Evolutionary conservation across 1,140 invertebrate species (phyloP).

Genomic region (Heliconius eleuchia): DNA sequence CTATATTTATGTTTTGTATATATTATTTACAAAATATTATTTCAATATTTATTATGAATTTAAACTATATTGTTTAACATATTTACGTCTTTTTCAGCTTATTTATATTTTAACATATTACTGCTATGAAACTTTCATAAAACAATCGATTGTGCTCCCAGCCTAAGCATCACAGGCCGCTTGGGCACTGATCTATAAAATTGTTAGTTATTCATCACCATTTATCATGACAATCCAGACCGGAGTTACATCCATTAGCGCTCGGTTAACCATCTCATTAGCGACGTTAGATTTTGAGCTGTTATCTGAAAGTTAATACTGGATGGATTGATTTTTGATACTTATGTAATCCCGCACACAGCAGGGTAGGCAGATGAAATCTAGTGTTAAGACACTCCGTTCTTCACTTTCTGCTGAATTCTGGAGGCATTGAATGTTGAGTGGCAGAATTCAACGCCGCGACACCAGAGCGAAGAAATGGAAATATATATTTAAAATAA

Average conservation of each 20-base stretch:
- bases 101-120: no score
- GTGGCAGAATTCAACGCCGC: no score
- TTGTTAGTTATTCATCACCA: slow-evolving; percentile 43
- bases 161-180: neutral
- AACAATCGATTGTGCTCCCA: slow-evolving; percentile 1
- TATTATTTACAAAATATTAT: no score
- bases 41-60: no score
- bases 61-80: no score
- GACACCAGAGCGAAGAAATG: no score
- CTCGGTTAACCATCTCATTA: slow-evolving; percentile 57
- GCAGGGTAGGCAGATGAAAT: no score
- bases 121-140: neutral
- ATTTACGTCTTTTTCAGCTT: neutral
- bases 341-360: neutral
- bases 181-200: slow-evolving; percentile 42
- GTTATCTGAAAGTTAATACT: slow-evolving; percentile 14
- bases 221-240: slow-evolving; percentile 46
- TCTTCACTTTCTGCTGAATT: no score
- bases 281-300: slow-evolving; percentile 43
- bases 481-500: no score
- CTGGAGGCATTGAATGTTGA: no score
- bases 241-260: slow-evolving; percentile 44
- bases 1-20: no score
- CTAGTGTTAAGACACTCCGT: no score
- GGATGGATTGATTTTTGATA: neutral